Evolutionary conservation across 2,113 vertebrate genomes (phyloP).

Genomic region (Chiloscyllium plagiosum): DNA sequence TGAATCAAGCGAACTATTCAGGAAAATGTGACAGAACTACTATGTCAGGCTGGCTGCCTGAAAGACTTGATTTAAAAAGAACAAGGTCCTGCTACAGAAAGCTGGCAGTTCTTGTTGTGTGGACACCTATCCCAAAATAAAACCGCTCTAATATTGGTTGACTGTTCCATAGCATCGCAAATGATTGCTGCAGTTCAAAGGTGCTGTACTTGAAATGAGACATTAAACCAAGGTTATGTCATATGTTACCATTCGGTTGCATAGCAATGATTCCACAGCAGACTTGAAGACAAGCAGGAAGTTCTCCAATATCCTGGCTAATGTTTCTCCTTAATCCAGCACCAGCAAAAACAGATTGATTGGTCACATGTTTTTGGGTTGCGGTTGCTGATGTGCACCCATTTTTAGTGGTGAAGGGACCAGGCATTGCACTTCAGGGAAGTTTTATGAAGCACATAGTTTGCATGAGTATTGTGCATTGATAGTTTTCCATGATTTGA

Average conservation of each 20-base stretch:
- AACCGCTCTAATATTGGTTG: neutral
- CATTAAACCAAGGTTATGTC: neutral
- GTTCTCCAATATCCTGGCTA: neutral
- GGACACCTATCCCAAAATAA: neutral
- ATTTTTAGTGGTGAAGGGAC: neutral
- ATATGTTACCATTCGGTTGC: neutral
- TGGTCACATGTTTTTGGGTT: neutral
- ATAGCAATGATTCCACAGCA: neutral
- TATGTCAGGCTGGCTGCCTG: neutral
- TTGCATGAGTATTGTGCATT: neutral
- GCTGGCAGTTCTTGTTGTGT: neutral
- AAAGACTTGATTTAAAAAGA: neutral
- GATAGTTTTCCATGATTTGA: neutral
- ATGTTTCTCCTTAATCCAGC: neutral
- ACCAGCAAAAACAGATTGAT: neutral
- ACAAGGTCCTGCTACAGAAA: neutral
- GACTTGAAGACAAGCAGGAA: neutral
- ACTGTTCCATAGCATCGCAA: neutral
- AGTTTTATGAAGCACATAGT: neutral
- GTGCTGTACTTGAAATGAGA: neutral
- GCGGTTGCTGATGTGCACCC: neutral
- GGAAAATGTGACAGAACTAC: neutral
- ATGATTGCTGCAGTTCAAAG: neutral
- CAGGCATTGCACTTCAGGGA: neutral
- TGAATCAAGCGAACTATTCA: neutral